Evolutionary conservation across 2,113 vertebrate species (phyloP).

Genomic region (Brachirus orientalis): DNA sequence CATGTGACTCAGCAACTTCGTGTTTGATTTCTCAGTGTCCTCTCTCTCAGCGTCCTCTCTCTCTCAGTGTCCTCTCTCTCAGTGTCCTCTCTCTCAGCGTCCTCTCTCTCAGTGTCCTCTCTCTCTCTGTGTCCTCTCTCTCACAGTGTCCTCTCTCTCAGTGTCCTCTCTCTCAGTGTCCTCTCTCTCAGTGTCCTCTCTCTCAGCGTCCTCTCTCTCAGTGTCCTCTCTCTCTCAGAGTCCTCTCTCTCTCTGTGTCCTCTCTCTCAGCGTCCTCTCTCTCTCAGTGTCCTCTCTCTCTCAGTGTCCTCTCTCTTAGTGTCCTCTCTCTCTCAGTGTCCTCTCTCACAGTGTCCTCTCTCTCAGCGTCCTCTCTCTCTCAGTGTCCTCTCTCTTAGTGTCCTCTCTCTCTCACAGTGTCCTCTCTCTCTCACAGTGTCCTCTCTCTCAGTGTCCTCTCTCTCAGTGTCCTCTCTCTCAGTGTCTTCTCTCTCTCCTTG

Average conservation of each 20-base stretch:
- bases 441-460: no score
- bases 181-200: no score
- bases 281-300: conserved; percentile 6
- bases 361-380: conserved; percentile 8
- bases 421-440: conserved; percentile 5
- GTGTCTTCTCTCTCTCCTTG: no score
- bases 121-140: no score
- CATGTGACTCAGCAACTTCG: no score
- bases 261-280: conserved; percentile 4
- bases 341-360: no score
- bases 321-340: conserved; percentile 2
- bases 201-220: conserved; percentile 9
- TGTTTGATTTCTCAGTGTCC: conserved; percentile 10
- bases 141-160: conserved; percentile 2
- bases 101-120: conserved; percentile 10
- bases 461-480: conserved; percentile 11
- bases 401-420: conserved; percentile 2
- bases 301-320: no score
- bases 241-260: no score
- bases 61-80: no score
- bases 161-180: no score
- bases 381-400: no score
- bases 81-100: conserved; percentile 2
- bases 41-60: conserved; percentile 7
- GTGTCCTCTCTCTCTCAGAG: no score